Base-by-base conservation (phyloP, 2,797 vertebrate genomes). In the Enteromius viviparus region DNA sequence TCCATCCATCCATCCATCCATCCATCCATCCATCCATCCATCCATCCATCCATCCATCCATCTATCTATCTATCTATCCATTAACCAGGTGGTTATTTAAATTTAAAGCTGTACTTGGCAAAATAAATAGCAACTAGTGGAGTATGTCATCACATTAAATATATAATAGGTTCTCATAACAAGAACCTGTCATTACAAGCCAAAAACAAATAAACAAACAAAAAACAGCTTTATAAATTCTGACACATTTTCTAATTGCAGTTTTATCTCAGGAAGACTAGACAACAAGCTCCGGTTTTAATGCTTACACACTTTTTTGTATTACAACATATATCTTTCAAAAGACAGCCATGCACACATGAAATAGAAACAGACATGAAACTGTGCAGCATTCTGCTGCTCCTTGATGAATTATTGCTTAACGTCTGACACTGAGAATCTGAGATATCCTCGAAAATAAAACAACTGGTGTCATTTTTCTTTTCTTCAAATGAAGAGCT, bases 401-500 rank as follows among this genome's bases (percentile, higher is more conserved):
- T 68, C 29, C 21, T 78, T 49, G 26, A 34, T 64, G 7, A 37
- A 81, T 81, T 21, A 75, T 82, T 26, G 51, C 32, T 51, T 26
- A 51, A 55, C 32, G 2, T 32, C n/a, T 55, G 60, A 53, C 60
- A 68, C 47, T 12, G 17, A 3, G 3, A 76, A 80, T 26, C 15
- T 3, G 32, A n/a, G 11, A 15, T 45, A 11, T 76, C 34, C 23
- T 80, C 10, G 6, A 60, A 65, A 78, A 65, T 64, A 49, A 65
- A 49, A 62, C 58, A 47, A 11, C 58, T 32, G 1, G 26, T 49
- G 58, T 78, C 15, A 47, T 49, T 49, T 64, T 64, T 42, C 51
- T 55, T 80, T 45, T 80, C 51, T 60, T 71, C 6, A 26, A 70
- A 55, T 58, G 17, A 80, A 71, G 78, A 74, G 69, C 37, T 78